Base-by-base conservation (phyloP, 2,113 vertebrate genomes). In the Cinclus mexicanus region DNA sequence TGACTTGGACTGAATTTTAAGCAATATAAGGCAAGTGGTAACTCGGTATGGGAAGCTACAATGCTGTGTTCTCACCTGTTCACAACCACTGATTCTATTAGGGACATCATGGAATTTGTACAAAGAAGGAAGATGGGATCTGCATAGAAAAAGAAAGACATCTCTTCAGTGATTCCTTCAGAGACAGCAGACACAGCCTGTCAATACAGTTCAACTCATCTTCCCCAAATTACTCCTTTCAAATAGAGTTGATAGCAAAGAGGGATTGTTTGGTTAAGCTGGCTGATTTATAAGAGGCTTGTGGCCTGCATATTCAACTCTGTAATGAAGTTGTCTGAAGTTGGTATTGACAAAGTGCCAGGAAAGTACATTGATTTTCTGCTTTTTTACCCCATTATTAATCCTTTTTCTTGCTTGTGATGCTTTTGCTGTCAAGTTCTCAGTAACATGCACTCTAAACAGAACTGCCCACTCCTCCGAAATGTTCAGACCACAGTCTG, bases 261-360 rank as follows among this genome's bases (percentile, higher is more conserved):
- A 82, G 63, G 29, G 90, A 94, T 94, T 68, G 12, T 85, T 76
- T 78, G 60, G 57, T 77, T 79, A 94, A 94, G 41, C 17, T 22
- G 71, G 63, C 50, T 59, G 82, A 86, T 83, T 92, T 77, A 71
- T 86, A 90, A 90, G 64, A 53, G 46, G 55, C 83, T 87, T 56
- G 41, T 82, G 53, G 47, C 35, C 12, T 61, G 76, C 82, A 75
- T 74, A 83, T 95, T 95, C 29, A 94, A 75, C 42, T 81, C 42
- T 57, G 35, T 64, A 93, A 90, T 94, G 79, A 95, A 97, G 68
- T 50, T 83, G 53, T 94, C 84, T 93, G 39, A 93, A 53, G 70
- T 41, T 57, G 44, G 28, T 74, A 83, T 69, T 16, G 69, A 96
- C 89, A 93, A 97, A 91, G 71, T 84, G 44, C 67, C 60, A 93